A percentile compares a stretch with the other conserved stretches of the same genome.
Evolutionary conservation across 1,140 invertebrate species (phyloP).

Genomic region (Scaptodrosophila lebanonensis): DNA sequence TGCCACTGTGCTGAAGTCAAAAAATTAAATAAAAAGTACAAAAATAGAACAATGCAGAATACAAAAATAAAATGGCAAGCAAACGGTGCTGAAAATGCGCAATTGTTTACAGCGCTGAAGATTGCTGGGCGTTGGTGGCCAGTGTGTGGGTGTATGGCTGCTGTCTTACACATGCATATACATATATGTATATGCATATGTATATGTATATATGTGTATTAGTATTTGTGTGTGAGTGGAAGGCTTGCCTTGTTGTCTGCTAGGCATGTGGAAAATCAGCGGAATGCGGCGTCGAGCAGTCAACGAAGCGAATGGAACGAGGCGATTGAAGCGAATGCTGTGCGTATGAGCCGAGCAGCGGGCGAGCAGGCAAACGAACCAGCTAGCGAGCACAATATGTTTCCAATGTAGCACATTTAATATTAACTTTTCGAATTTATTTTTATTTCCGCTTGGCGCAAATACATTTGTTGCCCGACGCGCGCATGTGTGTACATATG

Average conservation of each 20-base stretch:
- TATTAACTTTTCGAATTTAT: constrained; percentile 75
- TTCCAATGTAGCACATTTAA: constrained; percentile 74
- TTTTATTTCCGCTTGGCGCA: constrained; percentile 67
- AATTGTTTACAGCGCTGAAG: constrained; percentile 61
- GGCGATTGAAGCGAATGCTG: constrained; percentile 1
- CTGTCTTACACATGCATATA: constrained; percentile 23
- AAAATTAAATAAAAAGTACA: too few species aligned
- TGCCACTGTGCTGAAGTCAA: too few species aligned
- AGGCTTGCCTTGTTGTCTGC: constrained; percentile 51
- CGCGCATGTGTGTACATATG: not conserved
- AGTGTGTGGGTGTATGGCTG: constrained; percentile 14
- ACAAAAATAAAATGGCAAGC: constrained; percentile 70
- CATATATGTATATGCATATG: constrained; percentile 12
- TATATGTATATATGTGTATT: constrained; percentile 10
- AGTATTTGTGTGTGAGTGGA: constrained; percentile 1
- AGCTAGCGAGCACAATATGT: constrained; percentile 44
- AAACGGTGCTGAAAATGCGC: constrained; percentile 70
- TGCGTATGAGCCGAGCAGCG: not conserved
- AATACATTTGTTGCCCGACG: constrained; percentile 42
- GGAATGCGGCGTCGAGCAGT: too few species aligned
- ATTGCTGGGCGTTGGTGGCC: not conserved
- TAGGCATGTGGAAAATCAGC: constrained; percentile 71
- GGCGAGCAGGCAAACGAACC: not conserved
- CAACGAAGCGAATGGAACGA: constrained; percentile 42
- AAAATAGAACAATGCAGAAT: too few species aligned